Evolutionary conservation across 1,140 invertebrate genomes (phyloP), one percentile per base, ranked within the genome.

Genomic region (Chironomus tepperi): DNA sequence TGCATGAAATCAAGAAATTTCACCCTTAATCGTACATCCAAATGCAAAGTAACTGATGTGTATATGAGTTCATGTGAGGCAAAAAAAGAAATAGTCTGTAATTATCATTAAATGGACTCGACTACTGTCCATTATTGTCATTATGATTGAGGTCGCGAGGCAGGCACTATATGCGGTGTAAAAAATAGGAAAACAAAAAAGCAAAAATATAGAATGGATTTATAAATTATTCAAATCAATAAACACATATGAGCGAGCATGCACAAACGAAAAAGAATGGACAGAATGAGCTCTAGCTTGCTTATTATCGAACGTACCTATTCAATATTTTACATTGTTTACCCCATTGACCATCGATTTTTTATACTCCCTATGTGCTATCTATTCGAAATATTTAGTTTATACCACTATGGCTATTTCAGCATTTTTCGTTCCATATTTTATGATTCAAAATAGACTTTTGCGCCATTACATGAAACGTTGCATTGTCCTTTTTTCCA

Each of bases 141-240:
- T 70, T 70, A 70, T 9, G 18, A 34, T 34, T 34, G 24, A 34
- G 24, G 24, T 34, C 24, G 18, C 47, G 47, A n/a, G 65, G 18
- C 65, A 12, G n/a, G 10, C n/a, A 57, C 47, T 57, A 5, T 57
- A n/a, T 12, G 47, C 12, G n/a, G n/a, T 57, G 12, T 57, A 57
- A 57, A 57, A 57, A 57, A 57, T 12, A 57, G 12, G 47, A 57
- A 57, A 57, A 57, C n/a, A 57, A 57, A 12, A 57, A n/a, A n/a
- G n/a, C n/a, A n/a, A n/a, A 57, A 12, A 10, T 12, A 34, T 34
- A 5, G 24, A 34, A 34, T 34, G 24, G 47, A 57, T 8, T 21
- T 18, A 70, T 70, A 70, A 70, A 70, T 70, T 70, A 70, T 70
- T 70, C 65, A 70, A 70, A 70, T 70, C 65, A 70, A 70, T 70